Evolutionary conservation across 1,140 invertebrate species (phyloP).

Genomic region (Drosophila nannoptera): DNA sequence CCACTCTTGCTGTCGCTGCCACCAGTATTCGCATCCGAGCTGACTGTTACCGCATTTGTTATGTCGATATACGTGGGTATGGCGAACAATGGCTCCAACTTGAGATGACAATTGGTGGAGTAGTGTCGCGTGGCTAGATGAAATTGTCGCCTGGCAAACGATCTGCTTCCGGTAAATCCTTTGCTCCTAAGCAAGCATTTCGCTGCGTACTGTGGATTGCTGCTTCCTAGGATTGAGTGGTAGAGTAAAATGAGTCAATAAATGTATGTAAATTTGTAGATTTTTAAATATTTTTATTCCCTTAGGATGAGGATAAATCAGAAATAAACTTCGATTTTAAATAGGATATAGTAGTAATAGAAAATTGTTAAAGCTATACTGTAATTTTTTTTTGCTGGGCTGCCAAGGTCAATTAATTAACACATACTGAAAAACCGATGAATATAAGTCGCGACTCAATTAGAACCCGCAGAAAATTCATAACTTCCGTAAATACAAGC

Average conservation of each 20-base stretch:
- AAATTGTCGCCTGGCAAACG: conserved; percentile 33
- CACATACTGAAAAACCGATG: conserved; percentile 3
- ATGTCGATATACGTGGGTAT: conserved; percentile 67
- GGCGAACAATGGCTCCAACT: conserved; percentile 46
- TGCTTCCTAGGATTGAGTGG: conserved; percentile 33
- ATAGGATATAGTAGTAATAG: too few species aligned
- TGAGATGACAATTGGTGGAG: conserved; percentile 30
- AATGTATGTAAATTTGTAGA: not conserved
- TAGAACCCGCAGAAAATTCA: conserved; percentile 17
- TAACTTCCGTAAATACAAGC: too few species aligned
- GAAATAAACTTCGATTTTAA: too few species aligned
- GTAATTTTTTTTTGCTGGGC: conserved; percentile 9
- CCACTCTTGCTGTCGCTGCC: not conserved
- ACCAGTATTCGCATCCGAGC: conserved; percentile 30
- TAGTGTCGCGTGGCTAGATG: conserved; percentile 49
- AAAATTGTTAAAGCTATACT: not conserved
- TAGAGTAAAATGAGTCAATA: not conserved
- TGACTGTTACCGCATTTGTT: conserved; percentile 49
- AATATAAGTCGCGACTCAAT: conserved; percentile 8
- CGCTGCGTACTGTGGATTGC: conserved; percentile 43
- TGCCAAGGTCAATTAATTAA: conserved; percentile 58
- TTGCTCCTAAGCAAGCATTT: conserved; percentile 53
- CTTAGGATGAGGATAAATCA: too few species aligned
- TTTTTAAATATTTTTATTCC: too few species aligned
- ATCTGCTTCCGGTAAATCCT: not conserved